Conservation (phyloP, 2,113 vertebrate genomes). For the Strix uralensis region DNA sequence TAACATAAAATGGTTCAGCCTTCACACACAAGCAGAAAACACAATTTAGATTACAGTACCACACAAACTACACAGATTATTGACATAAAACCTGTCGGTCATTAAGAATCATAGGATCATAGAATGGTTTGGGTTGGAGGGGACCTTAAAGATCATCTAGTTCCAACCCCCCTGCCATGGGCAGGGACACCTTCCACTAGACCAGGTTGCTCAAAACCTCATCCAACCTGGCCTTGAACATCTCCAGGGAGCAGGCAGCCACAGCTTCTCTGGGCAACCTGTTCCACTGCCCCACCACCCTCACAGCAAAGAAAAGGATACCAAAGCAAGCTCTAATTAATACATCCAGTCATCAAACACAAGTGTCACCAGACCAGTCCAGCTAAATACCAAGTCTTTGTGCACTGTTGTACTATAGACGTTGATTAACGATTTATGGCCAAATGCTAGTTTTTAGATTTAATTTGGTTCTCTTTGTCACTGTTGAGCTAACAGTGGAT, state of each 20-base stretch:
- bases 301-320: no score
- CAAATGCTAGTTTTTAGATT: not conserved
- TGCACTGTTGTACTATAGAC: not conserved
- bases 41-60: not conserved
- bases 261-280: no score
- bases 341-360: not conserved
- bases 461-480: not conserved
- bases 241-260: no score
- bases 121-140: no score
- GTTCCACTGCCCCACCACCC: no score
- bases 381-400: not conserved
- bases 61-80: not conserved
- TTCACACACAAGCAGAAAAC: not conserved
- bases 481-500: not conserved
- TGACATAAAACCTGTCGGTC: not conserved
- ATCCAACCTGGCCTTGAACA: no score
- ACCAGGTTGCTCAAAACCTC: no score
- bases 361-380: not conserved
- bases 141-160: no score
- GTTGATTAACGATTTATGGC: not conserved
- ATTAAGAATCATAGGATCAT: not conserved
- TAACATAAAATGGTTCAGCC: not conserved
- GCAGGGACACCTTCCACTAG: no score
- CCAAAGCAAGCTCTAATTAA: not conserved
- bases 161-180: no score